A percentile compares a stretch with the other conserved stretches of the same genome.
These are phyloP conservation scores for Tetragnatha montana DNA, from an alignment of 2,888 invertebrate species.

Conservation along the genomic window DNA sequence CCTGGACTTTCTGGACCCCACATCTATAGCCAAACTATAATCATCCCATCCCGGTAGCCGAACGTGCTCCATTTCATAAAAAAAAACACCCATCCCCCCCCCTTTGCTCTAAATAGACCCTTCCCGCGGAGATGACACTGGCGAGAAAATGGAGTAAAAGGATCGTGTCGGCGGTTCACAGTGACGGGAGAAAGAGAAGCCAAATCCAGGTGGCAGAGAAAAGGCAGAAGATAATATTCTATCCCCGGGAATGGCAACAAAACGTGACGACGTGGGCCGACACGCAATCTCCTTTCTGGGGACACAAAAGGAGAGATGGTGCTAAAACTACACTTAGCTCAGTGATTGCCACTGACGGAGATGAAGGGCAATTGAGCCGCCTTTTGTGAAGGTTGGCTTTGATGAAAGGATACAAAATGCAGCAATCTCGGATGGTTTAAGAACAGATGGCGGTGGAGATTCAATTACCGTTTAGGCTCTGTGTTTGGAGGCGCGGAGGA, in stretches of 20 bases:
- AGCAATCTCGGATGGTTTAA: too few species aligned
- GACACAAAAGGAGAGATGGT: conserved; percentile 4
- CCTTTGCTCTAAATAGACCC: background rate
- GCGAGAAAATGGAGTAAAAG: background rate
- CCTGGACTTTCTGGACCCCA: background rate
- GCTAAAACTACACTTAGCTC: conserved; percentile 55
- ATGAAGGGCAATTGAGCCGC: background rate
- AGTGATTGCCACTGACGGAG: conserved; percentile 36
- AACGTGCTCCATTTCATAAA: conserved; percentile 31
- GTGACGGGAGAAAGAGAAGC: conserved; percentile 12
- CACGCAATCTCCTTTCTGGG: background rate
- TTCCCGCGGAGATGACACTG: background rate
- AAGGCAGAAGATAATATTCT: conserved; percentile 55
- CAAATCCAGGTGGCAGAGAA: conserved; percentile 31
- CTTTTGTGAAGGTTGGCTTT: too few species aligned
- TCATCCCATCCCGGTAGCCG: conserved; percentile 2
- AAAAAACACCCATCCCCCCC: background rate
- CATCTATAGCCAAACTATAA: conserved; percentile 31
- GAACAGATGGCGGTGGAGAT: too few species aligned
- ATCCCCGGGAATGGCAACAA: conserved; percentile 48
- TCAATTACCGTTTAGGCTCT: too few species aligned
- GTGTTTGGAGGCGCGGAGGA: too few species aligned
- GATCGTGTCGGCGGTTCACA: background rate
- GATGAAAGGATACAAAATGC: too few species aligned
- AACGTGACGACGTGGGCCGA: conserved; percentile 13